Evolutionary conservation across 2,888 invertebrate species (phyloP).

Genomic region (Nymphalis c-album): DNA sequence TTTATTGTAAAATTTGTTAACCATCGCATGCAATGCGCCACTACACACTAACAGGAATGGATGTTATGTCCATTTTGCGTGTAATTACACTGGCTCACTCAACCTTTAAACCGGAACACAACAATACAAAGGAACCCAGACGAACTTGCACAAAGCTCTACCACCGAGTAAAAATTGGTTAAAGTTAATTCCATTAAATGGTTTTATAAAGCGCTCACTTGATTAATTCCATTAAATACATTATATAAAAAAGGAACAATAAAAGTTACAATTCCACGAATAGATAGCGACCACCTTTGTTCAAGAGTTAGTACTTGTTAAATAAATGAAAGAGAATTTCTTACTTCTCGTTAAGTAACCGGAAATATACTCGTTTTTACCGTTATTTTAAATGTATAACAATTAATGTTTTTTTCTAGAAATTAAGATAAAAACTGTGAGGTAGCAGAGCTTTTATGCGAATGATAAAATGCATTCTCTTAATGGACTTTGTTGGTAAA

Average conservation of each 20-base stretch:
- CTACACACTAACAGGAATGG: too few species aligned
- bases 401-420: conserved; percentile 34
- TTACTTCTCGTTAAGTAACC: conserved; percentile 9
- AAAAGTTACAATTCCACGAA: neutral
- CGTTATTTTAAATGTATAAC: conserved; percentile 28
- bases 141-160: too few species aligned
- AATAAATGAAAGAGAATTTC: conserved; percentile 7
- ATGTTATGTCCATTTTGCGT: too few species aligned
- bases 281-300: too few species aligned
- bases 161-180: neutral
- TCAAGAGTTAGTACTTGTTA: neutral
- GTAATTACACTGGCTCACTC: too few species aligned
- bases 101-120: too few species aligned
- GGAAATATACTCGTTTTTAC: conserved; percentile 13
- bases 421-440: conserved; percentile 36
- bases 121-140: too few species aligned
- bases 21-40: too few species aligned
- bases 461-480: conserved; percentile 40
- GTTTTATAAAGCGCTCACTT: neutral
- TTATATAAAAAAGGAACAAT: neutral
- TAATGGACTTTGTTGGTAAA: conserved; percentile 37
- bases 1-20: too few species aligned
- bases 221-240: conserved; percentile 1
- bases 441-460: conserved; percentile 28
- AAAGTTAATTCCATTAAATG: neutral